Evolutionary conservation across 2,797 vertebrate species (phyloP), one percentile per base, ranked within the genome.

Genomic region (Liparis tanakae): DNA sequence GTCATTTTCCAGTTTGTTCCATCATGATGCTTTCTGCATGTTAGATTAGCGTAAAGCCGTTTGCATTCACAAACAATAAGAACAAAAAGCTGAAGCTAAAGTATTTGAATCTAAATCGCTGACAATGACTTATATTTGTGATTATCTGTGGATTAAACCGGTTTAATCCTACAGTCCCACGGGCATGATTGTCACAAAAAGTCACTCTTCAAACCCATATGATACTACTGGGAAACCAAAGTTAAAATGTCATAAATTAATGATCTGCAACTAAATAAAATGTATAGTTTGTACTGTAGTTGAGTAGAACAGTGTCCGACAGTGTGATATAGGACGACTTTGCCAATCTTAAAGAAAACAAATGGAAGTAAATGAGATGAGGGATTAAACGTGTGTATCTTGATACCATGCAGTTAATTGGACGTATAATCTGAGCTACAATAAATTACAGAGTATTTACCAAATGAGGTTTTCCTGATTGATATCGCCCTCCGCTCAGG

Each of bases 1-100:
- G 72, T 74, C 57, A 80, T 82, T 74, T 64, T 48, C 53, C 54
- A 68, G 82, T 80, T 74, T 69, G 66, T 66, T 57, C 55, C 18
- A 78, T 84, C 70, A 76, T 71, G 54, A 58, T 43, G 71, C 44
- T 51, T 43, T 20, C 72, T 74, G 7, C 39, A 9, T 37, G 20
- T 46, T 30, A 41, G 33, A 46, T 72, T n/a, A 37, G 33, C 55
- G 22, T 34, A 36, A 72, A 73, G 66, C 54, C 44, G 65, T 74
- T 80, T 72, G 54, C 74, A 36, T 39, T 72, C 13, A 7, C 10
- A 1, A 68, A 75, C 60, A 72, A 72, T 37, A 33, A 36, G 8
- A 36, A 36, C 5, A 36, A 36, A 6, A 41, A 41, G 3, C 41
- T n/a, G 37, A 69, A 37, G 13, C 37, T 39, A 74, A 44, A 54